A percentile compares a stretch with the other conserved stretches of the same genome.
phyloP scores from a whole-genome alignment of 2,888 invertebrate species.

The Proisotoma minuta region DNA sequence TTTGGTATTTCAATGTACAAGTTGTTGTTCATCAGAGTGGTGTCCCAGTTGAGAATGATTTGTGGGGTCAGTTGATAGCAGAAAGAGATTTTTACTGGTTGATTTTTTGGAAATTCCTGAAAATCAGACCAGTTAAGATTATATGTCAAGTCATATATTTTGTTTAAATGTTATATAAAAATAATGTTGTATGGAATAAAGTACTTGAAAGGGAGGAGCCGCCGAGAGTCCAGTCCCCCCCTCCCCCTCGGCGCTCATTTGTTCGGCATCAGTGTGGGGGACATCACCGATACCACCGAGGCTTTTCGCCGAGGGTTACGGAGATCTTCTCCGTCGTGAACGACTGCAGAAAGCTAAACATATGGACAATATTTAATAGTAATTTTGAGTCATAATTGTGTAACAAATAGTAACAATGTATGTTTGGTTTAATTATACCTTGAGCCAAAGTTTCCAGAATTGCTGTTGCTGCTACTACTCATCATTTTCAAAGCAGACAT shows the following conservation, averaged over 20 bases:
- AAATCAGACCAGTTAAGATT: too few species aligned
- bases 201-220: slow-evolving; percentile 11
- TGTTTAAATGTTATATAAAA: too few species aligned
- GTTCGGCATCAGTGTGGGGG: slow-evolving; percentile 71
- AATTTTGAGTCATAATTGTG: too few species aligned
- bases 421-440: slow-evolving; percentile 1
- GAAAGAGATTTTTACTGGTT: slow-evolving; percentile 68
- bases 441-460: slow-evolving; percentile 2
- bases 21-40: slow-evolving; percentile 69
- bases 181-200: too few species aligned
- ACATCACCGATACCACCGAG: slow-evolving; percentile 99
- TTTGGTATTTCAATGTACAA: slow-evolving; percentile 86
- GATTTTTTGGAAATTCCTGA: slow-evolving; percentile 52
- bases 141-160: too few species aligned
- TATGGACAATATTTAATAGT: too few species aligned
- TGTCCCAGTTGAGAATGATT: slow-evolving; percentile 77
- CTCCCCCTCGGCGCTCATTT: slow-evolving; percentile 68
- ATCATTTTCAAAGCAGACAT: slow-evolving; percentile 12
- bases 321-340: slow-evolving; percentile 48
- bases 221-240: slow-evolving; percentile 66
- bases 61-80: slow-evolving; percentile 73
- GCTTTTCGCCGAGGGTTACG: slow-evolving; percentile 93
- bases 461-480: slow-evolving; percentile 2
- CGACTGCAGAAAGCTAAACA: slow-evolving; percentile 23
- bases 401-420: too few species aligned